Evolutionary conservation across 1,140 invertebrate genomes (phyloP).

Genomic region (Solenopsis fugax): DNA sequence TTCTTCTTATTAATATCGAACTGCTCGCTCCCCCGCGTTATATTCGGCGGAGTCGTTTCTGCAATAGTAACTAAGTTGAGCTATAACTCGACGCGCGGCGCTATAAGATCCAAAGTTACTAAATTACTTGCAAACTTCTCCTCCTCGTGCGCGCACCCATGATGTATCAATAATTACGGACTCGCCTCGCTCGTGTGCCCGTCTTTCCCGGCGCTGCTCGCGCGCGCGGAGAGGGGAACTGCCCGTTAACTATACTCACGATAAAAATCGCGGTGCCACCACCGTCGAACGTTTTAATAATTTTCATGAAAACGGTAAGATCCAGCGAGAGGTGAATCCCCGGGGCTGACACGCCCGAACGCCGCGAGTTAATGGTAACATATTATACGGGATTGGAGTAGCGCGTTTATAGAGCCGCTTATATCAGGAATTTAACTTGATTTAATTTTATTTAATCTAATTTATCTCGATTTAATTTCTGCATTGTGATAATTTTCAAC

Average conservation of each 20-base stretch:
- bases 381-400: conserved; percentile 29
- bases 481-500: conserved; percentile 50
- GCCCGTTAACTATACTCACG: conserved; percentile 2
- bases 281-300: conserved; percentile 11
- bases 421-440: conserved; percentile 59
- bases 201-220: not conserved
- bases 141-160: conserved; percentile 61
- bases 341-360: not conserved
- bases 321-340: not conserved
- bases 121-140: conserved; percentile 64
- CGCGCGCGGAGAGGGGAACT: not conserved
- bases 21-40: conserved; percentile 48
- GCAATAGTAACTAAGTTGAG: conserved; percentile 64
- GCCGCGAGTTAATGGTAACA: conserved; percentile 18
- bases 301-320: conserved; percentile 8
- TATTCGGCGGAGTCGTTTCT: conserved; percentile 60
- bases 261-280: conserved; percentile 7
- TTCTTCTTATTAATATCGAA: conserved; percentile 53
- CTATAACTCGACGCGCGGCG: conserved; percentile 61
- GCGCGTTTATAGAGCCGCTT: conserved; percentile 34
- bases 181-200: conserved; percentile 52
- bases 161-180: conserved; percentile 64
- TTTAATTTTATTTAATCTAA: conserved; percentile 56
- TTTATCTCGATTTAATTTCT: conserved; percentile 59
- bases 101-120: conserved; percentile 64